Base-by-base conservation (phyloP, 2,888 invertebrate genomes). In the Cerceris rybyensis region DNA sequence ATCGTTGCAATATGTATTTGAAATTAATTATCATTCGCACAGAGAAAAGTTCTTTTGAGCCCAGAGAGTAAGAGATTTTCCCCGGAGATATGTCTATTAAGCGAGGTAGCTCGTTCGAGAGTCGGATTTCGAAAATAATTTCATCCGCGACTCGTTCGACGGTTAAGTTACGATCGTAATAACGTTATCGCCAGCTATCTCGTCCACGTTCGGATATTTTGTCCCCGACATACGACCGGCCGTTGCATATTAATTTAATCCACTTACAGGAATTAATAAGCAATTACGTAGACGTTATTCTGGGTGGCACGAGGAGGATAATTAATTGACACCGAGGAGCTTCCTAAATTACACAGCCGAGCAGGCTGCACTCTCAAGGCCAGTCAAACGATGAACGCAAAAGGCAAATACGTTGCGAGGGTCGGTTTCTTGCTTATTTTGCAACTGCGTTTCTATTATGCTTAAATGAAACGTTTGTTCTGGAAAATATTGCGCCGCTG, bases 241-340 rank as follows among this genome's bases (percentile, higher is more conserved):
- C 72, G 75, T 58, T 74, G 85, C 78, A 81, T 85, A 85, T 85
- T 85, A 85, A 85, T 85, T 85, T 74, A 78, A 85, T 85, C 81
- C 83, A 85, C 75, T 83, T 83, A 79, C 75, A 72, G 52, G 78
- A 81, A 81, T 83, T 85, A 85, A 85, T 84, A 77, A 75, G 70
- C 83, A 83, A 85, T 85, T 85, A 83, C 81, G 75, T 67, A 63
- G 70, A 71, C 66, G 77, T 75, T 83, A 81, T 83, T 77, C 79
- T 68, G 85, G 77, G 79, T 83, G 85, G 83, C 75, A 71, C 68
- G 77, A 58, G 73, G 65, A 64, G 60, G 65, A 59, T 79, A 81
- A 84, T 84, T 85, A 84, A 84, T 81, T 78, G 81, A 85, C 79
- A 79, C 65, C 41, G 75, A 75, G 70, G 17, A 75, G 75, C 70